Evolutionary conservation across 2,113 vertebrate species (phyloP), one percentile per base, ranked within the genome.

Genomic region (Spermophilus dauricus): DNA sequence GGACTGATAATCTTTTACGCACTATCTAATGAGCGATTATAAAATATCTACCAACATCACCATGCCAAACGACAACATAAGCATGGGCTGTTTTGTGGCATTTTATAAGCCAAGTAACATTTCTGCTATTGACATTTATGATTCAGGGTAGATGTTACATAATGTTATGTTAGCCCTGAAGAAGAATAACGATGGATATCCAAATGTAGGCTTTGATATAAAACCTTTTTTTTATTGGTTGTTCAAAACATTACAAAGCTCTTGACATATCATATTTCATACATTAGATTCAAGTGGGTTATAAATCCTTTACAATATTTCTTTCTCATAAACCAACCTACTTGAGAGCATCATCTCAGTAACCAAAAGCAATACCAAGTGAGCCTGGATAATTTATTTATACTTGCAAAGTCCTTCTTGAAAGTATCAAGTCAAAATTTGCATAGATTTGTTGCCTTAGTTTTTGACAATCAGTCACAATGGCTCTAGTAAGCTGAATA

Each of bases 61-160:
- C 22, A 86, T 12, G 18, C 22, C 58, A 96, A 85, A 89, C 17
- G 45, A 75, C 28, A 75, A 94, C 90, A 63, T n/a, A 93, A 85
- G 30, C 26, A 45, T 61, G 80, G 37, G 13, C 4, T 56, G 22
- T 28, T 48, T 73, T 91, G 39, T 81, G 67, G 75, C 10, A 73
- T 32, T 81, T 81, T 45, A 6, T 53, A 81, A 30, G 30, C 32
- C 51, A 92, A 65, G 8, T 53, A 58, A 48, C n/a, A 80, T 65
- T 90, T 96, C 69, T 80, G 26, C 17, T 80, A 24, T 24, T 73
- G 51, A 3, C 9, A 28, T 83, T 22, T 45, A 51, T 30, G 28
- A 81, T 32, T 94, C 86, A 93, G 67, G 80, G n/a, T 42, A 86
- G 4, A 86, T 80, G 30, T 20, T 90, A 39, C 28, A 94, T 65